Conservation (phyloP, 23 tunicate species). For the Diplosoma virens region DNA sequence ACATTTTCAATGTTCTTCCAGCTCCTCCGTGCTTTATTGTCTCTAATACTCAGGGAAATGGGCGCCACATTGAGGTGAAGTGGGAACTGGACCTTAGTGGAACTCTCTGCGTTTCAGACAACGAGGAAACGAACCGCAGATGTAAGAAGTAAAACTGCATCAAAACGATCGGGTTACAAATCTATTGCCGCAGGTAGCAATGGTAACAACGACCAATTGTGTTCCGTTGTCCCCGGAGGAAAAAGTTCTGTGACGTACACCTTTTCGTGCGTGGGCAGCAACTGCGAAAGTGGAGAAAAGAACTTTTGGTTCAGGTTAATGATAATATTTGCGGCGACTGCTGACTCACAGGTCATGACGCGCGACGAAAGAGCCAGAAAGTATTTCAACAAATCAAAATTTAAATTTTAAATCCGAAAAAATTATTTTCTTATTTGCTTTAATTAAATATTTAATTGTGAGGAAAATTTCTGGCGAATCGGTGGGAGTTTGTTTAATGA, state of each 20-base stretch:
- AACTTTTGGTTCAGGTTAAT: conserved; percentile 56
- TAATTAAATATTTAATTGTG: too few relatives aligned
- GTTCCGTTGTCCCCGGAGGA: conserved; percentile 19
- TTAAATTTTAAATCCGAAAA: too few relatives aligned
- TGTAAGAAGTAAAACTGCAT: not conserved
- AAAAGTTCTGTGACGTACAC: conserved; percentile 10
- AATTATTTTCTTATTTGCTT: too few relatives aligned
- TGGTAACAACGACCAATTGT: not conserved
- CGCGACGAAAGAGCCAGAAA: too few relatives aligned
- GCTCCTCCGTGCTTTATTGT: conserved; percentile 13
- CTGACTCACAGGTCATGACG: too few relatives aligned
- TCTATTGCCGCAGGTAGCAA: not conserved
- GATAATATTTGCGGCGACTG: too few relatives aligned
- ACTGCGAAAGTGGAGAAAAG: conserved; percentile 42
- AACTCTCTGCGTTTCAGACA: conserved; percentile 12
- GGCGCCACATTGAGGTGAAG: conserved; percentile 23
- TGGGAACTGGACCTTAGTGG: conserved; percentile 12
- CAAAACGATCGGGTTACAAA: too few relatives aligned
- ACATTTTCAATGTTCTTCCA: too few relatives aligned
- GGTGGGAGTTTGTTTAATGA: too few relatives aligned
- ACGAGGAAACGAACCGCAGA: not conserved
- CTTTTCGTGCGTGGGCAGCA: conserved; percentile 32
- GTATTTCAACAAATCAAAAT: too few relatives aligned
- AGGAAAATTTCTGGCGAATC: too few relatives aligned
- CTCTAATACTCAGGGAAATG: not conserved